Conservation (phyloP, 2,888 invertebrate genomes). For the Linnaemya vulpina region DNA sequence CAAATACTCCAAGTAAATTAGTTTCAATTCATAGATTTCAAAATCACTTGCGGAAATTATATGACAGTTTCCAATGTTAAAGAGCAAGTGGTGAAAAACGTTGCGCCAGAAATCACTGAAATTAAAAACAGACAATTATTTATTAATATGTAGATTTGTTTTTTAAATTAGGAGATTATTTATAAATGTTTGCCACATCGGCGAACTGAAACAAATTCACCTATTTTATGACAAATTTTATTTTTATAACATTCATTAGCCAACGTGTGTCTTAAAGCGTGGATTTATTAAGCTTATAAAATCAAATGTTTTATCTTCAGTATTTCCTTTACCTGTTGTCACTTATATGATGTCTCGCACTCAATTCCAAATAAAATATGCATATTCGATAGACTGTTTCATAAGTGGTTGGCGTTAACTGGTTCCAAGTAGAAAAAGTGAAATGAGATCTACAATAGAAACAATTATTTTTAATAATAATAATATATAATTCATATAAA, state of each 20-base stretch:
- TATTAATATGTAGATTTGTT: neutral
- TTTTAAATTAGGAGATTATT: neutral
- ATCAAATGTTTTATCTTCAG: no score
- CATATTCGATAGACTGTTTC: conserved; percentile 44
- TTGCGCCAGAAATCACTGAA: conserved; percentile 38
- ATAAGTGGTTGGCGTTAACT: conserved; percentile 40
- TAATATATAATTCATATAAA: no score
- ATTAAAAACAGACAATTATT: neutral
- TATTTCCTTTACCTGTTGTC: conserved; percentile 14
- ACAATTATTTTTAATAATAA: neutral
- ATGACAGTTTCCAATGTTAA: conserved; percentile 31
- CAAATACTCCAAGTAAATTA: conserved; percentile 45
- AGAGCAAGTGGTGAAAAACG: conserved; percentile 39
- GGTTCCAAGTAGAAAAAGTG: conserved; percentile 49
- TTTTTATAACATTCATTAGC: no score
- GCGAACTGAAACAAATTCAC: no score
- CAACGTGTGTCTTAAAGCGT: no score
- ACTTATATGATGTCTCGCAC: conserved; percentile 2
- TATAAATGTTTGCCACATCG: neutral
- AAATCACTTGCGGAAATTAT: conserved; percentile 16
- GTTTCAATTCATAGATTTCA: conserved; percentile 25
- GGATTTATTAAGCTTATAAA: no score
- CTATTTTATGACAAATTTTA: no score
- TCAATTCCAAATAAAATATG: conserved; percentile 52
- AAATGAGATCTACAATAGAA: conserved; percentile 42